Evolutionary conservation across 2,113 vertebrate genomes (phyloP), one percentile per base, ranked within the genome.

Genomic region (Oncorhynchus mykiss): DNA sequence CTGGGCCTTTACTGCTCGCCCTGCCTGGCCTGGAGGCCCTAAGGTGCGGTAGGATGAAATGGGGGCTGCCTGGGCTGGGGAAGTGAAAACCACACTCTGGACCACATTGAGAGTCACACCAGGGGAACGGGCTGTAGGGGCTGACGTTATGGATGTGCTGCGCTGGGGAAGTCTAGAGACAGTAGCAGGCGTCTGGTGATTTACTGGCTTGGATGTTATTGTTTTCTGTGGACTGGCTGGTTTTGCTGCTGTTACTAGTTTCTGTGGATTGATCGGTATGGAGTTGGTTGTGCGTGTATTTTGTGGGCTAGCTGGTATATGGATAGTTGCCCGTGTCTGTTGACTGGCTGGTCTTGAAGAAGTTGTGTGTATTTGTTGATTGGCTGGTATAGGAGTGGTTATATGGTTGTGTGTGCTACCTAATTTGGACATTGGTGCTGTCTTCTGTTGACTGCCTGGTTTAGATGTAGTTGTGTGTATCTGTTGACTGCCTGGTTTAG

Each of bases 371-470:
- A 88, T 74, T 74, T 89, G 88, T 0, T 86, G 57, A 0, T 70
- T 86, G 67, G 84, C 88, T 1, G 86, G 80, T 71, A 81, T 85
- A 13, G 88, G 84, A 69, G 86, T 87, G 79, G 83, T 67, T 3
- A 85, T 87, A 2, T 51, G 14, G 14, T 51, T 51, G 60, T 84
- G 84, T 5, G 80, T 78, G 79, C 89, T 89, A 71, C 86, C 77
- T 0, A 87, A 79, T 72, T 90, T 92, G 14, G 81, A 49, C 1
- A 1, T 49, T 62, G 54, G 1, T 0, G 51, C 29, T 18, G 7
- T 31, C 39, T 31, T 34, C 34, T 34, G 34, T 34, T 34, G 34
- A 34, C 6, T 7, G 34, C 6, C 34, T 39, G 34, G 34, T 39
- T 39, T 39, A 39, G 34, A 39, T 8, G 34, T 39, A 39, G 34